A percentile compares a stretch with the other conserved stretches of the same genome.
Conservation (phyloP, 2,888 invertebrate genomes). For the Protodeltote pygarga region DNA sequence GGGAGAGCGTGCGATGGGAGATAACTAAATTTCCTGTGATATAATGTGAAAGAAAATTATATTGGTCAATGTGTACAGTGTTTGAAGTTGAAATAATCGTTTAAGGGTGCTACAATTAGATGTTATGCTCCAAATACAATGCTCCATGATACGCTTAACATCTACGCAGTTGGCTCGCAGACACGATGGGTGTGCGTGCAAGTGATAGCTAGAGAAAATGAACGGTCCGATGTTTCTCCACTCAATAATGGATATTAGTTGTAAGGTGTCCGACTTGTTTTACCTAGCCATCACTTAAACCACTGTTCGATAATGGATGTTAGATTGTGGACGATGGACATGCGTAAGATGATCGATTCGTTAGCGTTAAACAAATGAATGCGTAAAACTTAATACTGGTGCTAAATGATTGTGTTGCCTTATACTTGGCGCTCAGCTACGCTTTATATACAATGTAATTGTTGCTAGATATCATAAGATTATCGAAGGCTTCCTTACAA, state of each 20-base stretch:
- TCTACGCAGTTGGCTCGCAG: neutral
- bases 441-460: constrained; percentile 39
- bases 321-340: neutral
- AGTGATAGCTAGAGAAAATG: neutral
- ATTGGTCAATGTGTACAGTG: constrained; percentile 39
- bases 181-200: neutral
- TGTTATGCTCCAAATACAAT: constrained; percentile 45
- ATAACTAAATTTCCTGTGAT: constrained; percentile 45
- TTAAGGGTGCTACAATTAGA: constrained; percentile 47
- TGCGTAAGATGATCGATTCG: constrained; percentile 17
- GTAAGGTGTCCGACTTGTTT: neutral
- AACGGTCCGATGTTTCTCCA: constrained; percentile 3
- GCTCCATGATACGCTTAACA: constrained; percentile 20
- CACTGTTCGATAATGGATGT: neutral
- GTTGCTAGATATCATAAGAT: constrained; percentile 36
- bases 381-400: constrained; percentile 52
- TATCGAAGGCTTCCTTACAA: constrained; percentile 45
- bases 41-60: constrained; percentile 46
- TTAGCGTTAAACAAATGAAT: constrained; percentile 16
- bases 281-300: neutral
- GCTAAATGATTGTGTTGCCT: constrained; percentile 61
- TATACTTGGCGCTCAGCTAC: constrained; percentile 50
- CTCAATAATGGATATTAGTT: constrained; percentile 5
- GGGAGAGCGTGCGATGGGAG: constrained; percentile 43
- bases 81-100: constrained; percentile 39